Conservation (phyloP, 2,113 vertebrate species). For the Catagonus wagneri region DNA sequence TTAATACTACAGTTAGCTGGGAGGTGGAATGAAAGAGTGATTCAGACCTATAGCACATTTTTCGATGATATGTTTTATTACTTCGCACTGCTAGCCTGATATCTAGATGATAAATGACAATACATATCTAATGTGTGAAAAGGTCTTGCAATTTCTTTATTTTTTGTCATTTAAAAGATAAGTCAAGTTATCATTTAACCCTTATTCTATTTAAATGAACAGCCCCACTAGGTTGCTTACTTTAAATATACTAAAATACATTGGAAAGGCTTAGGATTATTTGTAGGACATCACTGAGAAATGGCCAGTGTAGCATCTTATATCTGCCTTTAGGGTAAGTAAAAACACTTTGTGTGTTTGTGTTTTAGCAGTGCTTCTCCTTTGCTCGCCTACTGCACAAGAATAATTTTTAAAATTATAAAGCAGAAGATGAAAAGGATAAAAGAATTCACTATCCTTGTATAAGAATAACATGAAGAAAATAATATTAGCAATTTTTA, state of each 20-base stretch:
- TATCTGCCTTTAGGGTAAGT: conserved; percentile 71
- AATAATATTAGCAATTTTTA: neutral
- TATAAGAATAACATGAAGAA: conserved; percentile 15
- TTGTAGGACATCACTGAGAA: conserved; percentile 74
- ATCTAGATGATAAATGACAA: conserved; percentile 99
- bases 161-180: conserved; percentile 93
- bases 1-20: conserved; percentile 99
- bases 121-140: conserved; percentile 94
- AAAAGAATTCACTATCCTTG: neutral
- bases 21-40: conserved; percentile 99
- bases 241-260: conserved; percentile 85
- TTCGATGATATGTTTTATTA: conserved; percentile 99
- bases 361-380: conserved; percentile 58
- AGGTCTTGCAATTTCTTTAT: conserved; percentile 94
- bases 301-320: conserved; percentile 51
- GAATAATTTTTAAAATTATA: conserved; percentile 63
- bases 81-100: conserved; percentile 98
- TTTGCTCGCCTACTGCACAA: conserved; percentile 67
- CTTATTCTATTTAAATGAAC: conserved; percentile 89
- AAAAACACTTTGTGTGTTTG: conserved; percentile 64
- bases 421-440: neutral
- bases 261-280: conserved; percentile 81
- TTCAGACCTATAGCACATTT: conserved; percentile 99
- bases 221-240: conserved; percentile 82
- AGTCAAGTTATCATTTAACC: conserved; percentile 93